Percentiles rank a stretch among this genome's conserved stretches.
Evolutionary conservation across 2,113 vertebrate genomes (phyloP).

Genomic region (Barnardius zonarius): DNA sequence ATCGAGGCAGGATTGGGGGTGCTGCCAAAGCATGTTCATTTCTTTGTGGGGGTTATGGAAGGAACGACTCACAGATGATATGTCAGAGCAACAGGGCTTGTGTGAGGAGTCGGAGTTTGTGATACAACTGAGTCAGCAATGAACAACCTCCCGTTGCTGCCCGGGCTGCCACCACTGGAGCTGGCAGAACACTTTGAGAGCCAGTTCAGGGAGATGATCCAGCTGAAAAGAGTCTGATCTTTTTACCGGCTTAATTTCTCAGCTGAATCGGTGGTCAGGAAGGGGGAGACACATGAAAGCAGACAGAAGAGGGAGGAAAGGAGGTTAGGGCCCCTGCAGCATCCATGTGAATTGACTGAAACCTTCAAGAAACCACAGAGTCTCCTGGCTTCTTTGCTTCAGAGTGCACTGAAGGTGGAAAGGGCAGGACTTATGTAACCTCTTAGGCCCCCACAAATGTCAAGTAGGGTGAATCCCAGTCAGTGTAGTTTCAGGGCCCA

Average conservation of each 20-base stretch:
- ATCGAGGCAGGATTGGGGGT: neutral
- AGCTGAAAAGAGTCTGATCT: neutral
- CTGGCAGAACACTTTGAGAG: neutral
- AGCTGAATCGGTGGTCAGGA: neutral
- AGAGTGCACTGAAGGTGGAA: neutral
- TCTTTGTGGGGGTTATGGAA: neutral
- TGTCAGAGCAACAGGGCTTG: neutral
- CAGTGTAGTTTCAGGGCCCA: neutral
- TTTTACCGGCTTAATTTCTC: neutral
- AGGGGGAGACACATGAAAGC: neutral
- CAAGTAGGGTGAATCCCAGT: neutral
- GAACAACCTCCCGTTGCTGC: neutral
- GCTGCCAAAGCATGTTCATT: conserved; percentile 14
- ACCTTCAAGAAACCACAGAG: neutral
- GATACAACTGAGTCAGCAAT: neutral
- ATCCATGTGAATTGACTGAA: neutral
- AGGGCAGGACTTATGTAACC: neutral
- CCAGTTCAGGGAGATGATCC: neutral
- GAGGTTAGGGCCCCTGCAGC: neutral
- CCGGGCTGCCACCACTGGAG: neutral
- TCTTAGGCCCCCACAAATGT: neutral
- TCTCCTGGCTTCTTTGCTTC: neutral
- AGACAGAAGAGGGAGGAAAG: neutral
- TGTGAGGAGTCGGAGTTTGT: neutral
- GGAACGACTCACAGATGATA: neutral